Evolutionary conservation across 2,888 invertebrate species (phyloP).

Genomic region (Rhorus exstirpatorius): DNA sequence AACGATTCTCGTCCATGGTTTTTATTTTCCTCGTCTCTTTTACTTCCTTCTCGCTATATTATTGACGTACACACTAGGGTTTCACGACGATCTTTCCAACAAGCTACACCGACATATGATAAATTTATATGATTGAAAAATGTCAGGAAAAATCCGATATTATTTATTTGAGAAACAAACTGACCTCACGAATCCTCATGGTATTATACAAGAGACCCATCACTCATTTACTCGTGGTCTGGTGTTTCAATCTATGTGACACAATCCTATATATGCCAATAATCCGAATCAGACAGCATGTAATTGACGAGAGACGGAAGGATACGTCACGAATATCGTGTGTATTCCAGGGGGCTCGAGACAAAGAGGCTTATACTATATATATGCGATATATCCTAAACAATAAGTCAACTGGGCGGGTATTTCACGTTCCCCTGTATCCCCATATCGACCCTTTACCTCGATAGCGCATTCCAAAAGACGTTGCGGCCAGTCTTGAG

Average conservation of each 20-base stretch:
- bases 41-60: neutral
- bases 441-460: slow-evolving; percentile 7
- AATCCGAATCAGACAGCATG: neutral
- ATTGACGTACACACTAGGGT: too few relatives aligned
- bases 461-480: slow-evolving; percentile 78
- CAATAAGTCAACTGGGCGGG: neutral
- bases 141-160: too few relatives aligned
- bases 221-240: too few relatives aligned
- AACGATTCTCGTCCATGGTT: neutral
- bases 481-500: slow-evolving; percentile 77
- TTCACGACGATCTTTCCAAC: too few relatives aligned
- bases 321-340: slow-evolving; percentile 13
- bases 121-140: too few relatives aligned
- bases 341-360: neutral
- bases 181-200: too few relatives aligned
- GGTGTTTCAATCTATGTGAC: too few relatives aligned
- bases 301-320: neutral
- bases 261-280: neutral
- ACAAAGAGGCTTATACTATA: neutral
- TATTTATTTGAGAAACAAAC: too few relatives aligned
- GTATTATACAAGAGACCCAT: too few relatives aligned
- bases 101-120: too few relatives aligned
- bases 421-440: slow-evolving; percentile 19
- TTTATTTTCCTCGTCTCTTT: slow-evolving; percentile 28
- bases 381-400: neutral